Conservation (phyloP, 2,113 vertebrate genomes). For the Chloroceryle aenea region DNA sequence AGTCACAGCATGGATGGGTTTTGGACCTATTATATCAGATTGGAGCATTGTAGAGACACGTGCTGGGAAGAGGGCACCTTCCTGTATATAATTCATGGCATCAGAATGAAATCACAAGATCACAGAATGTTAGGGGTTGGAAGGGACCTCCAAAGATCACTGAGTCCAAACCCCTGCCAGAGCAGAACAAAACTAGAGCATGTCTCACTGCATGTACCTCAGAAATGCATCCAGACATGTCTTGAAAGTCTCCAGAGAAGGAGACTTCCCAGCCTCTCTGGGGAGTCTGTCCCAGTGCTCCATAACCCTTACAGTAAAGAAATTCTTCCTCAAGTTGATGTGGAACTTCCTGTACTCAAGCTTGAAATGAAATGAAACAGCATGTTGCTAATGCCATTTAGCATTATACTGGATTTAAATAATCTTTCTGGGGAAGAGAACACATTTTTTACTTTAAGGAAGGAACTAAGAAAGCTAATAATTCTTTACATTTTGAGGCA, state of each 20-base stretch:
- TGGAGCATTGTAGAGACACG: not conserved
- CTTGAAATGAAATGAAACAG: not conserved
- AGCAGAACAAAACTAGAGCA: too few relatives aligned
- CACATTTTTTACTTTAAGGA: not conserved
- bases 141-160: too few relatives aligned
- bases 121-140: too few relatives aligned
- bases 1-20: not conserved
- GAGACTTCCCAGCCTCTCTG: too few relatives aligned
- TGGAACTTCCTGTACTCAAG: too few relatives aligned
- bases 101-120: not conserved
- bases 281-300: too few relatives aligned
- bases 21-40: not conserved
- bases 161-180: too few relatives aligned
- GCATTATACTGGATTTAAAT: constrained; percentile 27
- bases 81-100: not conserved
- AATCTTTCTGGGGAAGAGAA: not conserved
- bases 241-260: too few relatives aligned
- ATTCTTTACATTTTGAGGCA: constrained; percentile 1
- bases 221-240: too few relatives aligned
- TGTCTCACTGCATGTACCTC: too few relatives aligned
- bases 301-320: too few relatives aligned
- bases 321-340: too few relatives aligned
- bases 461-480: not conserved
- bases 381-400: not conserved
- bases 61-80: not conserved